Evolutionary conservation across 2,113 vertebrate species (phyloP).

Genomic region (Apteryx owenii): DNA sequence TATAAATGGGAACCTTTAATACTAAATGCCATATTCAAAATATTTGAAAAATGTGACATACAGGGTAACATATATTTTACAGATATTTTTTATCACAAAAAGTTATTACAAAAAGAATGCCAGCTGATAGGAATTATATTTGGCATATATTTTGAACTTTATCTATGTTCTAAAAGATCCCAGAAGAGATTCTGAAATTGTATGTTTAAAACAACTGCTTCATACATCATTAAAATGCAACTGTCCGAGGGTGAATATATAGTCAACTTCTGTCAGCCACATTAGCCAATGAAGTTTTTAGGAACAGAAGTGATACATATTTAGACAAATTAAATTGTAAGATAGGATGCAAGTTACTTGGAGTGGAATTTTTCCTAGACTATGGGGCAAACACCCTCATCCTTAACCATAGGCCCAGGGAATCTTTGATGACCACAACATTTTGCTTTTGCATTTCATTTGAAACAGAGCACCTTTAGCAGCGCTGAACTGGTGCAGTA

Average conservation of each 20-base stretch:
- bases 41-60: not conserved
- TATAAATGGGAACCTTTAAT: not conserved
- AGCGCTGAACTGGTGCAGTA: constrained; percentile 12
- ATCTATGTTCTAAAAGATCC: not conserved
- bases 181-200: not conserved
- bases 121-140: not conserved
- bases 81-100: not conserved
- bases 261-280: not conserved
- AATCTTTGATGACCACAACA: constrained; percentile 35
- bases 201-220: not conserved
- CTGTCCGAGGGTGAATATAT: not conserved
- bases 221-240: not conserved
- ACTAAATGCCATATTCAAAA: not conserved
- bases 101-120: not conserved
- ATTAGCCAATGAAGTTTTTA: not conserved
- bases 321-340: not conserved
- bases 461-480: constrained; percentile 48
- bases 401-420: not conserved
- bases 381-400: not conserved
- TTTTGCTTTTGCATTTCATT: constrained; percentile 63
- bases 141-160: not conserved
- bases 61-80: not conserved
- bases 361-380: constrained; percentile 33
- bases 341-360: not conserved
- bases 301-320: not conserved